Evolutionary conservation across 1,140 invertebrate genomes (phyloP), one percentile per base, ranked within the genome.

Genomic region (Procambarus virginalis): DNA sequence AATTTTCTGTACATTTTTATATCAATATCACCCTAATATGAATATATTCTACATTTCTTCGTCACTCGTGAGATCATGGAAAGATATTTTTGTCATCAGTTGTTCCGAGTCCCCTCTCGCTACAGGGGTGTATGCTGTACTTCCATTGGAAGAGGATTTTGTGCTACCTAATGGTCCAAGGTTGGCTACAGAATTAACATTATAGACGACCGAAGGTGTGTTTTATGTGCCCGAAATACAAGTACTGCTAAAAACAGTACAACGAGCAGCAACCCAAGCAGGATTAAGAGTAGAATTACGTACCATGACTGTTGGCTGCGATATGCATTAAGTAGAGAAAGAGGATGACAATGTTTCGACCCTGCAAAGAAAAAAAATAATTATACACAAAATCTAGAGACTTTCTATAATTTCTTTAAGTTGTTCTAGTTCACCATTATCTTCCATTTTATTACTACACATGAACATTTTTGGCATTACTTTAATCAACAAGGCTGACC

Each of bases 51-150:
- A 88, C 17, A 81, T 58, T 83, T 89, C 88, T 12, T 89, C 88
- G 22, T 89, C 88, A 49, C 81, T 84, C 6, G 88, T 84, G 20
- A 89, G 82, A 89, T 89, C 88, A 49, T 89, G 81, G 75, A 84
- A 89, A 2, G 88, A 73, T 68, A 84, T 70, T 78, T 78, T 89
- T 12, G 88, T 89, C 46, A 84, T 48, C n/a, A 89, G 46, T 3
- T 73, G 34, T 20, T 89, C 88, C 3, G 81, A 49, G 60, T 78
- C 79, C n/a, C 60, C 46, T 34, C 83, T 77, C 10, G 75, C 45
- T 48, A 89, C 76, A n/a, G 81, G 88, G 0, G 81, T 3, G 45
- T 89, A 89, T 5, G 17, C 20, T 14, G 46, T 84, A 9, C 12
- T 60, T 5, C 88, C 88, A 34, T 89, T 89, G 5, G n/a, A 22